A percentile compares a stretch with the other conserved stretches of the same genome.
These are phyloP conservation scores for Dasypolia templi DNA, from an alignment of 2,888 invertebrate genomes.

Conservation along the genomic window DNA sequence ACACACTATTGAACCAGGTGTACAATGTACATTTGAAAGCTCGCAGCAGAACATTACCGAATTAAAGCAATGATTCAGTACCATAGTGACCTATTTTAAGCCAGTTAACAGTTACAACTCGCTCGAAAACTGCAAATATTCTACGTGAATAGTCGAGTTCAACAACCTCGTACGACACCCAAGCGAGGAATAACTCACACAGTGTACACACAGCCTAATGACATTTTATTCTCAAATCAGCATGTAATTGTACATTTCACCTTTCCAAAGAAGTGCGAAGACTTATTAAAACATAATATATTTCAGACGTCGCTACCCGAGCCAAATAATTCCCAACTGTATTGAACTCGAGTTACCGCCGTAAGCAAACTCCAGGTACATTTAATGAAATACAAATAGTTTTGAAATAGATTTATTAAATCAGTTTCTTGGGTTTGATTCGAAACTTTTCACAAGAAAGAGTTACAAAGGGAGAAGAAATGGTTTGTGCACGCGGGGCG, in stretches of 20 bases:
- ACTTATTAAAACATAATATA: slow-evolving; percentile 34
- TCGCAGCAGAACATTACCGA: slow-evolving; percentile 9
- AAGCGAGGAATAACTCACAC: slow-evolving; percentile 12
- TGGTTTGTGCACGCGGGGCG: slow-evolving; percentile 75
- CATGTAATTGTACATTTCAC: slow-evolving; percentile 26
- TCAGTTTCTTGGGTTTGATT: slow-evolving; percentile 74
- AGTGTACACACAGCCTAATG: slow-evolving; percentile 35
- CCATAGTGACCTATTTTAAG: slow-evolving; percentile 50
- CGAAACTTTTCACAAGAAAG: slow-evolving; percentile 76
- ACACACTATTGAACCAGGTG: slow-evolving; percentile 43
- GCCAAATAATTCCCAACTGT: slow-evolving; percentile 40
- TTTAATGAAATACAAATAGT: slow-evolving; percentile 66
- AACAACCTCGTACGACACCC: slow-evolving; percentile 13
- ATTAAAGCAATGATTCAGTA: slow-evolving; percentile 57
- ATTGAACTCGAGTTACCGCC: slow-evolving; percentile 23
- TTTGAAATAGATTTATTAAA: slow-evolving; percentile 70
- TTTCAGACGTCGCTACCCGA: slow-evolving; percentile 13
- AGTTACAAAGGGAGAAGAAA: slow-evolving; percentile 76
- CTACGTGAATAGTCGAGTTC: slow-evolving; percentile 22
- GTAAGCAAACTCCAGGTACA: slow-evolving; percentile 39
- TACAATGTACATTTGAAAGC: slow-evolving; percentile 36
- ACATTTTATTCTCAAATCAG: slow-evolving; percentile 31
- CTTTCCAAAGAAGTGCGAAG: slow-evolving; percentile 26
- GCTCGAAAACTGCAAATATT: slow-evolving; percentile 30
- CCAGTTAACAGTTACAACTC: slow-evolving; percentile 40